Evolutionary conservation across 1,140 invertebrate species (phyloP).

Genomic region (Bombus superbus): DNA sequence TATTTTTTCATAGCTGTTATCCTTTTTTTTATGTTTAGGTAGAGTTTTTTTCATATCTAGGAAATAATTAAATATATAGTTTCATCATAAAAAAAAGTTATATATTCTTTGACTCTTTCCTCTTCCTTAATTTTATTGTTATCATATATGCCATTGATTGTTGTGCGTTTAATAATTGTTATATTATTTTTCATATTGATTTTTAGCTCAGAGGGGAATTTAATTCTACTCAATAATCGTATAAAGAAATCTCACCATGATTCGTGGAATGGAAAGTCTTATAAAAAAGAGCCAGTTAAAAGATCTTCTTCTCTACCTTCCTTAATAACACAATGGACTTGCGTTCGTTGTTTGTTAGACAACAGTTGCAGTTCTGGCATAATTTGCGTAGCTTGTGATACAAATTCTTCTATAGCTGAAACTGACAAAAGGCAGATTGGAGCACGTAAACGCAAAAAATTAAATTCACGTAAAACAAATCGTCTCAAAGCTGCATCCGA

Average conservation of each 20-base stretch:
- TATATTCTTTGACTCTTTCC: conserved; percentile 7
- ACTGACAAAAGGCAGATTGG: conserved; percentile 77
- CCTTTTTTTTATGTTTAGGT: background rate
- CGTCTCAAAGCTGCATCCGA: conserved; percentile 72
- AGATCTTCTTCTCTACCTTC: conserved; percentile 77
- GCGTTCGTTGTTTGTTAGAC: conserved; percentile 79
- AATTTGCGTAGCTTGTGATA: conserved; percentile 79
- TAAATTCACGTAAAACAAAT: conserved; percentile 73
- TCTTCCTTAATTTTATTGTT: background rate
- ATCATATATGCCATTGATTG: background rate
- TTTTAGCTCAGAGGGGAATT: conserved; percentile 71
- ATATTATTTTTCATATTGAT: conserved; percentile 21
- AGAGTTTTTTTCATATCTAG: no score
- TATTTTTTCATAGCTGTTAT: background rate
- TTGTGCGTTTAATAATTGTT: background rate
- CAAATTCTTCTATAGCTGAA: conserved; percentile 77
- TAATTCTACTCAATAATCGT: conserved; percentile 59
- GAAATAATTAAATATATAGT: background rate
- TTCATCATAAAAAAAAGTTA: background rate
- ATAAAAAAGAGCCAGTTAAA: conserved; percentile 60
- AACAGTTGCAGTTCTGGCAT: conserved; percentile 77
- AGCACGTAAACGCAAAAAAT: conserved; percentile 76
- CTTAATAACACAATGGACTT: conserved; percentile 79
- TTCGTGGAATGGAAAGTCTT: conserved; percentile 73
- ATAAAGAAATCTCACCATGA: conserved; percentile 69